Percentiles rank a stretch among this genome's conserved stretches.
Evolutionary conservation across 1,140 invertebrate genomes (phyloP).

Genomic region (Drosophila paulistorum): DNA sequence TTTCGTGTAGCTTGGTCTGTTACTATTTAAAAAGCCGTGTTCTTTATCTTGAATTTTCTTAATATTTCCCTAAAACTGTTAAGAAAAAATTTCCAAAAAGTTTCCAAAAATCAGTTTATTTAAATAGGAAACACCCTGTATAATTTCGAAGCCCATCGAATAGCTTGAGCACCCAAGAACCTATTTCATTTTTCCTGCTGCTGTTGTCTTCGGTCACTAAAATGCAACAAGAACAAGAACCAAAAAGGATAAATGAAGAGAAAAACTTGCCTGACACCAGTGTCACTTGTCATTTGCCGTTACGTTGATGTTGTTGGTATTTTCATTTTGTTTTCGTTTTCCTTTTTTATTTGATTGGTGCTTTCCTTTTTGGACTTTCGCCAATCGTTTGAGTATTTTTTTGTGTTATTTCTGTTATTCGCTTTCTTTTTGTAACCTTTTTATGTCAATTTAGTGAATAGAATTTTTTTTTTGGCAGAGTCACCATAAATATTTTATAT

Average conservation of each 20-base stretch:
- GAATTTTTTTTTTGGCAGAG: constrained; percentile 39
- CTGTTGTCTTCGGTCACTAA: constrained; percentile 48
- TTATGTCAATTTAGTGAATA: constrained; percentile 47
- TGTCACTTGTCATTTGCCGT: constrained; percentile 60
- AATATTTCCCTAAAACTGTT: no score
- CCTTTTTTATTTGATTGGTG: neutral
- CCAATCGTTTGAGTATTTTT: constrained; percentile 55
- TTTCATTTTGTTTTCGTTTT: constrained; percentile 23
- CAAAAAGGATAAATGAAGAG: constrained; percentile 40
- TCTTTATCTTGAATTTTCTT: no score
- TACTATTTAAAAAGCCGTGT: no score
- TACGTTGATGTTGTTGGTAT: constrained; percentile 23
- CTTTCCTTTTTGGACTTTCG: constrained; percentile 46
- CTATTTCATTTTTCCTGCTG: constrained; percentile 48
- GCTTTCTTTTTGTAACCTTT: constrained; percentile 36
- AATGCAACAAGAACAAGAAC: constrained; percentile 27
- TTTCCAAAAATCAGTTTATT: neutral
- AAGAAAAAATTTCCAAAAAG: no score
- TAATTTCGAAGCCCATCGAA: constrained; percentile 39
- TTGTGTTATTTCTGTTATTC: constrained; percentile 10
- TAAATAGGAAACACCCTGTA: neutral
- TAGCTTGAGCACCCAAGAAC: constrained; percentile 37
- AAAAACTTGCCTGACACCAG: constrained; percentile 65
- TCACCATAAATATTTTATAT: constrained; percentile 52
- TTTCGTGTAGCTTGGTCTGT: no score